phyloP scores from a whole-genome alignment of 2,113 vertebrate genomes.

The Ameiurus melas region DNA sequence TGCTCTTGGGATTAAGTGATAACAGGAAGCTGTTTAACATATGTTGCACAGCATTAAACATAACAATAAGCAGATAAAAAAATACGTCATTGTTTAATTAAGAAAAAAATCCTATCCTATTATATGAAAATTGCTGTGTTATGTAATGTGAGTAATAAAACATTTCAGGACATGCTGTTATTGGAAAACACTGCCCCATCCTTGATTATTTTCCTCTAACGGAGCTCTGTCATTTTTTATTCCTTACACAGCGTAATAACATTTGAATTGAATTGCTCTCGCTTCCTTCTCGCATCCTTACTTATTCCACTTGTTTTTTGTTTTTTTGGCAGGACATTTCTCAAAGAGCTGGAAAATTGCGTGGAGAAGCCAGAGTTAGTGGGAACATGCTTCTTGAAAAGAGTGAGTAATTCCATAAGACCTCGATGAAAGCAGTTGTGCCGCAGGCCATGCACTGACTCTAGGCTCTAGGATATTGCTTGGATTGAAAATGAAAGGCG shows the following conservation, averaged over 20 bases:
- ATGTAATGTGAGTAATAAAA: not conserved
- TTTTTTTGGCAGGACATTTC: conserved; percentile 79
- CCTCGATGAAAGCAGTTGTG: not conserved
- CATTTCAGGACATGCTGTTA: not conserved
- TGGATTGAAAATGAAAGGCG: conserved; percentile 28
- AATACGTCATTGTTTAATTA: not conserved
- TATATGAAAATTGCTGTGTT: not conserved
- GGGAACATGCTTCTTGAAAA: conserved; percentile 89
- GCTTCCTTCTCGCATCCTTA: not conserved
- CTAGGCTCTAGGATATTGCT: conserved; percentile 19
- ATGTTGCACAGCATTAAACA: not conserved
- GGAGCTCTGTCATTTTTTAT: not conserved
- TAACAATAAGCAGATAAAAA: not conserved
- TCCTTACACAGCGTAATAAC: not conserved
- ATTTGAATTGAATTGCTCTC: not conserved
- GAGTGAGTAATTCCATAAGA: conserved; percentile 74
- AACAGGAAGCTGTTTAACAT: not conserved
- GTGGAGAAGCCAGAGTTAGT: conserved; percentile 87
- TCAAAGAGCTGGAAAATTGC: conserved; percentile 89
- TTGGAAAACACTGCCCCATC: not conserved
- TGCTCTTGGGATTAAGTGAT: not conserved
- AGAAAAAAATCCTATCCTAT: not conserved
- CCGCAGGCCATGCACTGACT: conserved; percentile 17
- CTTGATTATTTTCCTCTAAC: not conserved
- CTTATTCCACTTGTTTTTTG: not conserved